These are phyloP conservation scores for Pipra filicauda DNA, from an alignment of 2,113 vertebrate genomes.

Conservation along the genomic window DNA sequence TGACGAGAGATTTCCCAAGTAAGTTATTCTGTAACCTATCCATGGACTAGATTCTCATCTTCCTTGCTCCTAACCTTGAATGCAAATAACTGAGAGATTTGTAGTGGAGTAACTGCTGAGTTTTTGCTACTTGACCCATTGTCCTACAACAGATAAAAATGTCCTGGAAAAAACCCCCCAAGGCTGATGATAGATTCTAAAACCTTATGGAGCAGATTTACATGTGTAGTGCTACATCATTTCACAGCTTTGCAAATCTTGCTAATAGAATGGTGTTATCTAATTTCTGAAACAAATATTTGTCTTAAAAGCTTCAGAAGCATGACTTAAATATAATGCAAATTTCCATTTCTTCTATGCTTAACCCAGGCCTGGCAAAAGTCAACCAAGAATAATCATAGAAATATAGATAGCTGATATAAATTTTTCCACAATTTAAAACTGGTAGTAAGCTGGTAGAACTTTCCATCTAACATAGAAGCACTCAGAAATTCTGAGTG, in stretches of 20 bases:
- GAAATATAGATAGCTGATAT: neutral
- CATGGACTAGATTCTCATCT: constrained; percentile 31
- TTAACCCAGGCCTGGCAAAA: neutral
- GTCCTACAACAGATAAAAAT: constrained; percentile 47
- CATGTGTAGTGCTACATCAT: neutral
- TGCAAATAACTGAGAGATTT: neutral
- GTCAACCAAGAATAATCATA: neutral
- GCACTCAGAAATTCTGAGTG: neutral
- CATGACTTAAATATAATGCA: neutral
- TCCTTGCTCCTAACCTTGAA: neutral
- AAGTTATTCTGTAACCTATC: constrained; percentile 44
- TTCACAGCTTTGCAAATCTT: neutral
- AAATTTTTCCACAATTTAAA: neutral
- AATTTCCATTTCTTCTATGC: neutral
- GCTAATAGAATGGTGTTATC: neutral
- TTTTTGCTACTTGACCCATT: constrained; percentile 52
- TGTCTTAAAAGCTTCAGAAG: neutral
- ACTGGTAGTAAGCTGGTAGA: neutral
- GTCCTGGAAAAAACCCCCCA: neutral
- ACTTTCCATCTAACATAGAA: neutral
- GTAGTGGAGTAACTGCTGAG: constrained; percentile 32
- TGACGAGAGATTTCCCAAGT: constrained; percentile 1
- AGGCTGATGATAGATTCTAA: neutral
- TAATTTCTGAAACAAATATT: neutral
- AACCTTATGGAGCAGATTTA: neutral